phyloP scores from a whole-genome alignment of 2,888 invertebrate species.

The Drosophila robusta region DNA sequence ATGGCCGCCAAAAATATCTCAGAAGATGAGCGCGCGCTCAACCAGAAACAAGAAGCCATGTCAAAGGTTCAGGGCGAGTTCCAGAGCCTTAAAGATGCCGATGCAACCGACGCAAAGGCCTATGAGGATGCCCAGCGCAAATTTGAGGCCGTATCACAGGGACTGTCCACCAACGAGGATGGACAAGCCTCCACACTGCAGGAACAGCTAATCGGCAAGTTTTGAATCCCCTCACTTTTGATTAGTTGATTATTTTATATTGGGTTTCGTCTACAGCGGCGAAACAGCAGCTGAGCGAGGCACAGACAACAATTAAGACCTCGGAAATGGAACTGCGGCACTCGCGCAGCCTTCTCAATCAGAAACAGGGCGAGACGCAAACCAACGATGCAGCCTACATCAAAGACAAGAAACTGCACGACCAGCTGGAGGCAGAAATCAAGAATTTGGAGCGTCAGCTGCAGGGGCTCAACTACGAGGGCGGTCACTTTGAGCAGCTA shows the following conservation, averaged over 20 bases:
- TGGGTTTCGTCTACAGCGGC: constrained; percentile 86
- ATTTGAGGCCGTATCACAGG: constrained; percentile 93
- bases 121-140: constrained; percentile 90
- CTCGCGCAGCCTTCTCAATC: constrained; percentile 87
- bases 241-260: neutral
- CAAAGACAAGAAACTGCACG: constrained; percentile 88
- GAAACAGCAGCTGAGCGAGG: constrained; percentile 90
- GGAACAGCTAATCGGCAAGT: constrained; percentile 93
- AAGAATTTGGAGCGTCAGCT: constrained; percentile 86
- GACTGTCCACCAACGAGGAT: constrained; percentile 91
- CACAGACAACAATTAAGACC: constrained; percentile 92
- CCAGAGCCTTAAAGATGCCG: constrained; percentile 89
- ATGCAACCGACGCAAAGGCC: constrained; percentile 88
- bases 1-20: constrained; percentile 88
- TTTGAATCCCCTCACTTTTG: neutral
- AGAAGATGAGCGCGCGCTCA: constrained; percentile 89
- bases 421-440: constrained; percentile 86
- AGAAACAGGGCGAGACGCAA: constrained; percentile 89
- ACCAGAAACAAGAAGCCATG: constrained; percentile 87
- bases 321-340: constrained; percentile 91
- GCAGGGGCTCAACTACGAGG: constrained; percentile 87
- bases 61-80: constrained; percentile 88
- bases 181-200: constrained; percentile 94
- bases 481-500: constrained; percentile 87
- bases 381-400: constrained; percentile 89